Evolutionary conservation across 2,888 invertebrate species (phyloP), one percentile per base, ranked within the genome.

Genomic region (Zonitis immaculata): DNA sequence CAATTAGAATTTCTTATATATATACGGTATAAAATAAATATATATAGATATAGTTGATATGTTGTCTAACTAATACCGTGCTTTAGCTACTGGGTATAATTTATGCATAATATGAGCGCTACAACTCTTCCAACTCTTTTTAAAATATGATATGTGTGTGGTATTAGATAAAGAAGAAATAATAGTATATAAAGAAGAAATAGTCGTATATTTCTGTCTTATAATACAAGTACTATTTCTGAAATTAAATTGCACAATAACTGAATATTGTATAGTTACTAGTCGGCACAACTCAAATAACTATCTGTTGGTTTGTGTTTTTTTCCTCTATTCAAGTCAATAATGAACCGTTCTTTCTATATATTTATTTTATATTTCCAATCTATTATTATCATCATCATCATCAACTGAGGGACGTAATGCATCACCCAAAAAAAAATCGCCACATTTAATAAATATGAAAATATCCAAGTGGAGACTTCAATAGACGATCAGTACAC

Each of bases 1-100:
- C 39, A 44, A 54, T 54, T 50, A 54, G 51, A 50, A 50, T 49
- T 54, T 50, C 44, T 44, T 51, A 35, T 35, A 35, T 18, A 35
- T 11, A 35, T 6, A 9, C 27, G 27, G 27, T 27, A 27, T 27
- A 27, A 9, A 27, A 27, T 27, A 27, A 3, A 2, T 8, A 27
- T 27, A 27, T 8, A 27, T 22, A 22, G 22, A 22, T 22, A 22
- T 22, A 27, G 35, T 18, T 35, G 35, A 35, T 35, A 51, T 35
- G 45, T n/a, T 45, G 44, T 35, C 44, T 42, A n/a, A 12, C 51
- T 26, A 51, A 51, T 51, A 39, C 14, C 35, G 46, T 39, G 16
- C 25, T 49, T n/a, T 28, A 46, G 43, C 27, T 39, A 45, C 49
- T 44, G 44, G 11, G 11, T 45, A 35, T 46, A 51, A 51, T 51